phyloP scores from a whole-genome alignment of 2,113 vertebrate species.

The Malaclemys terrapin region DNA sequence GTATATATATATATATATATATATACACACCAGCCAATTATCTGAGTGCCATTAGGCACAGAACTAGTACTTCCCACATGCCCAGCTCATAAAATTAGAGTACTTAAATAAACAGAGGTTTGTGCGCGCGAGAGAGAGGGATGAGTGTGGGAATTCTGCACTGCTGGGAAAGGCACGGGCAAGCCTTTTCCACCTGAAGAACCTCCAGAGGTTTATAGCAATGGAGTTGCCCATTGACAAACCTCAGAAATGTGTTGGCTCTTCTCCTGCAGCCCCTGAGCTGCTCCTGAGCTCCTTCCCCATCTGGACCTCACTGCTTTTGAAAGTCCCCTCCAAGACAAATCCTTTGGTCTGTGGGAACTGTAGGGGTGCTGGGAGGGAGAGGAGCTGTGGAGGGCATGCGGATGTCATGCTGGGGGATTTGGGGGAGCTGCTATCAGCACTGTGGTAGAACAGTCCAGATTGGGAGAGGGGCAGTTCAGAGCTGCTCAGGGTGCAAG shows the following conservation, averaged over 20 bases:
- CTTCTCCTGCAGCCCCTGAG: not conserved
- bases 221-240: not conserved
- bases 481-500: not conserved
- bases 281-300: not conserved
- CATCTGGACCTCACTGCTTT: not conserved
- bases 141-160: not conserved
- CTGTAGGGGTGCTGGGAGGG: not conserved
- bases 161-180: not conserved
- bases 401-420: not conserved
- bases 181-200: not conserved
- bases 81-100: conserved; percentile 5
- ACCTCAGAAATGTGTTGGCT: not conserved
- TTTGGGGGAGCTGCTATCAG: not conserved
- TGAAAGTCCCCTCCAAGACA: too few relatives aligned
- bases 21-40: conserved; percentile 50
- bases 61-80: conserved; percentile 41
- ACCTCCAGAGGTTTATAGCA: not conserved
- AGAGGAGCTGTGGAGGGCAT: not conserved
- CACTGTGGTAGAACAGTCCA: not conserved
- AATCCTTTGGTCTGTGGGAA: not conserved
- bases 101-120: conserved; percentile 32
- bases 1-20: not conserved
- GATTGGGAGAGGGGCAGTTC: not conserved
- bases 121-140: not conserved
- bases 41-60: conserved; percentile 36